Base-by-base conservation (phyloP, 2,797 vertebrate genomes). In the Chanos chanos region DNA sequence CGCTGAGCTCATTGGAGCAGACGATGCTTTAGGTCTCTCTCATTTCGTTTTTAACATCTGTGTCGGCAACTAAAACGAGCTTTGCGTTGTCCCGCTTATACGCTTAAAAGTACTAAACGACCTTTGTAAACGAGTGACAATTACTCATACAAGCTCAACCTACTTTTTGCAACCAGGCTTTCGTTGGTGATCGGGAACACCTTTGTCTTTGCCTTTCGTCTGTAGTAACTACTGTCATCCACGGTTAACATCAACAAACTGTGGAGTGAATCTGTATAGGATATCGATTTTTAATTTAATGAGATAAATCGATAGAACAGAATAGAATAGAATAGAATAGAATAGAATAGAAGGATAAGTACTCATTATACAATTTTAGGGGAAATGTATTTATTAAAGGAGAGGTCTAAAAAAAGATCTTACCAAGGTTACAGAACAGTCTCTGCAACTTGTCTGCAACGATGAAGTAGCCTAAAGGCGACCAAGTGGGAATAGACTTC, bases 21-120 rank as follows among this genome's bases (percentile, higher is more conserved):
- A 61, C 65, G 56, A 64, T 61, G 30, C 44, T 51, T 59, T 41
- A 49, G 54, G 65, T 60, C 64, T 61, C 49, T 33, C 18, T 57
- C 47, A 40, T 39, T 8, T 57, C 5, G 37, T 56, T 34, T 24
- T 47, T 19, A 53, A 64, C 70, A 68, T 39, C 43, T 43, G 40
- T 43, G 22, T 43, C 40, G 19, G 18, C 43, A 18, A 52, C 10
- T 3, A 4, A 15, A 12, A 7, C 16, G 30, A 16, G 37, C 16
- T 27, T 28, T 27, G 18, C 52, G 28, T 28, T 16, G 13, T 24
- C 39, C 52, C 10, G 25, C 53, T 22, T 43, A 18, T 9, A 43
- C 40, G 43, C 30, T 25, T 10, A 52, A 18, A 39, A n/a, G n/a
- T n/a, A n/a, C n/a, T n/a, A n/a, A n/a, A n/a, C n/a, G n/a, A n/a